Evolutionary conservation across 2,888 invertebrate species (phyloP).

Genomic region (Chaetogeoica ovagalla): DNA sequence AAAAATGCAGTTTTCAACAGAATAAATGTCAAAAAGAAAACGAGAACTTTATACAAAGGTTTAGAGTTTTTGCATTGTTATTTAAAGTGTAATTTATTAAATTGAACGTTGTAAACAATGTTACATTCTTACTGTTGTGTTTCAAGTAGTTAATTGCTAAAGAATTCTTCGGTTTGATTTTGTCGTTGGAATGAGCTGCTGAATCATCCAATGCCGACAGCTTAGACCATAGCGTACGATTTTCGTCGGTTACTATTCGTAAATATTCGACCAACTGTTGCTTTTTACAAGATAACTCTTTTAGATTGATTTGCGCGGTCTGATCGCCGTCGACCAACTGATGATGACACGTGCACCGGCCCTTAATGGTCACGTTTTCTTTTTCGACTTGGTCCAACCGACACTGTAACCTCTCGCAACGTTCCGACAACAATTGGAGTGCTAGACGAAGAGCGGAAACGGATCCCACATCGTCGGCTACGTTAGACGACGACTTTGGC

Average conservation of each 20-base stretch:
- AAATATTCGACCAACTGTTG: constrained; percentile 76
- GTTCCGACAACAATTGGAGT: constrained; percentile 78
- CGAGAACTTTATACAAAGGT: background rate
- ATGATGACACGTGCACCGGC: constrained; percentile 24
- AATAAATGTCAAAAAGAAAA: background rate
- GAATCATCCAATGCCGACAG: constrained; percentile 62
- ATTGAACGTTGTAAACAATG: background rate
- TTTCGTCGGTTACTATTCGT: constrained; percentile 80
- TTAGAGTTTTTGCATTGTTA: background rate
- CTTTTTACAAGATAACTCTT: constrained; percentile 60
- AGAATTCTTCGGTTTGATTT: constrained; percentile 36
- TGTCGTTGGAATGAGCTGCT: constrained; percentile 16
- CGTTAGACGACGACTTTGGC: background rate
- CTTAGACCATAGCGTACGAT: constrained; percentile 77
- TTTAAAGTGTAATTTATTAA: background rate
- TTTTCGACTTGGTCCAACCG: constrained; percentile 72
- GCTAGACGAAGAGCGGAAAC: constrained; percentile 63
- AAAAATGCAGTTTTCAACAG: no score
- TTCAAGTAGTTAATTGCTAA: constrained; percentile 41
- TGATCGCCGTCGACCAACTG: background rate
- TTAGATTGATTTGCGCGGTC: background rate
- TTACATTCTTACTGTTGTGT: constrained; percentile 20
- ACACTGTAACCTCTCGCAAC: constrained; percentile 75
- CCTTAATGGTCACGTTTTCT: constrained; percentile 71
- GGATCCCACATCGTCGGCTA: constrained; percentile 54